Evolutionary conservation across 2,888 invertebrate species (phyloP), one percentile per base, ranked within the genome.

Genomic region (Tetranychus piercei): DNA sequence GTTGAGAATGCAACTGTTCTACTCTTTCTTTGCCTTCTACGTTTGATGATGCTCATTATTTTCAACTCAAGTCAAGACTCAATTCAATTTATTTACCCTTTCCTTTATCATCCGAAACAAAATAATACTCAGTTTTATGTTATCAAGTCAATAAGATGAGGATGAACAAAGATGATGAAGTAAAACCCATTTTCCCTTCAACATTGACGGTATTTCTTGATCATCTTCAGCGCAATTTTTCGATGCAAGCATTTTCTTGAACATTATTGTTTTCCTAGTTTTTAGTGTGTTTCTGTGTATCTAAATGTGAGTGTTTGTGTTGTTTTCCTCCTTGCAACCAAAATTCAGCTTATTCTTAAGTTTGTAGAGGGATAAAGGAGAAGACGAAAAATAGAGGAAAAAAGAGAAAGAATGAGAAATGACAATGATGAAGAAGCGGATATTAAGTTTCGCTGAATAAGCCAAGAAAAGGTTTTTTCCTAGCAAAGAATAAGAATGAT

Each of bases 371-470:
- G 15, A 55, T 55, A 15, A 15, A 55, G 15, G 55, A 55, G 9
- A 15, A 55, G 55, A 55, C 5, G 15, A 55, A 55, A 7, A 55
- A 55, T 55, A 6, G 55, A 9, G 55, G 7, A 15, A 15, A 15
- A 55, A 55, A 55, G 34, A 34, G 34, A 55, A 55, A 55, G 55
- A 55, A 55, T 55, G 15, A 55, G 55, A 3, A 55, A 55, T 55
- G 55, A 55, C 55, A 55, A 55, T 55, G 55, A 55, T 55, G 55
- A 55, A 55, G 55, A 55, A 55, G 55, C 55, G 55, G 55, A 55
- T 55, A 55, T 55, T 55, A 55, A 55, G 55, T 55, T 55, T 55
- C 55, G 55, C 55, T 55, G 55, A 55, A 55, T 55, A 55, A 55
- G 55, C 55, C 55, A 55, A 55, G 55, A 55, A 55, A 55, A 55